Base-by-base conservation (phyloP, 2,113 vertebrate genomes). In the Hypomesus transpacificus region DNA sequence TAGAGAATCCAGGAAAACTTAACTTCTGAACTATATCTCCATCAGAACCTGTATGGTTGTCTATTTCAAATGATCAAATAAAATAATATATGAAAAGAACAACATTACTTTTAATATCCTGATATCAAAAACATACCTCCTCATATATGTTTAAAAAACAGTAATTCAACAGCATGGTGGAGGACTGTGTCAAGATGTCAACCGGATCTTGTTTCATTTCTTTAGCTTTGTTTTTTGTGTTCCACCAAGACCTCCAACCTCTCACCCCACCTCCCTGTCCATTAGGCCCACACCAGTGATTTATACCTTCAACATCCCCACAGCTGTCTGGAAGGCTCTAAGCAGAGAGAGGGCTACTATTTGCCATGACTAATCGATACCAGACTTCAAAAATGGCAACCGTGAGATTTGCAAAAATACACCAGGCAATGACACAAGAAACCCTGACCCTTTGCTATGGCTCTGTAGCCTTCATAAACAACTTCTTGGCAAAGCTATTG, bases 311-410 rank as follows among this genome's bases (percentile, higher is more conserved):
- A 87, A 90, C 90, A 92, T 87, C 87, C 89, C 86, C 89, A 90
- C 92, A 93, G 92, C 92, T 93, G 92, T 87, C 85, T 85, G 86
- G 85, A 85, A 85, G 89, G 85, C 82, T 89, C 80, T 1, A 51
- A 85, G 80, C 80, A 70, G 80, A 90, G 88, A 80, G 86, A 78
- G 83, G 86, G 77, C 85, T 88, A 87, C 88, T 90, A 90, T 90
- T 90, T 87, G 85, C 90, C 84, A 76, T 93, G 90, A 92, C 92
- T 92, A 93, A 93, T 92, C 85, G 86, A 90, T 90, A 89, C 81
- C 92, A 93, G 92, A 91, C 91, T 90, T 92, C 78, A 85, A 90
- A 89, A 87, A 88, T 84, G 70, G 69, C 80, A 85, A 82, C 85
- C 75, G 69, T 87, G 87, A 90, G 85, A 86, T 82, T 77, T 74